Percentiles rank a stretch among this genome's conserved stretches.
Conservation (phyloP, 2,888 invertebrate species). For the Harpagoxenus sublaevis region DNA sequence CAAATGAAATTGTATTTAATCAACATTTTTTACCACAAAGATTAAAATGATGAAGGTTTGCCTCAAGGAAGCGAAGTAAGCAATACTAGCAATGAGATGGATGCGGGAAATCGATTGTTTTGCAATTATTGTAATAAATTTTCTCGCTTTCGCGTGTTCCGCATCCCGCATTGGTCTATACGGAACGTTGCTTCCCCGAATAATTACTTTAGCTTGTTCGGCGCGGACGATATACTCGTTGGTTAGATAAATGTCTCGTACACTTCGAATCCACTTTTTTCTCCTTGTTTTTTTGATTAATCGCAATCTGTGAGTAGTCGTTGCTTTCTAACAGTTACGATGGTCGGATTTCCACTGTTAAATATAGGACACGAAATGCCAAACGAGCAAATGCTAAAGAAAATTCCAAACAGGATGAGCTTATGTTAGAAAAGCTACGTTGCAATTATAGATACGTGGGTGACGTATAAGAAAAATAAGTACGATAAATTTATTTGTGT, state of each 20-base stretch:
- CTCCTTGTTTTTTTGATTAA: constrained; percentile 13
- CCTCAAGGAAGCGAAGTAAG: background rate
- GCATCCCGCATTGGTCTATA: background rate
- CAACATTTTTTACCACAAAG: background rate
- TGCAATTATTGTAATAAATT: constrained; percentile 34
- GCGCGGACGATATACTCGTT: background rate
- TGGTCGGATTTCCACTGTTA: background rate
- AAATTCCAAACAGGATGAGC: background rate
- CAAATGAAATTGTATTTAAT: background rate
- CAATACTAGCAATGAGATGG: background rate
- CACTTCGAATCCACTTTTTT: constrained; percentile 1
- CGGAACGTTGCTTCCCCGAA: constrained; percentile 9
- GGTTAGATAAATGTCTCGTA: constrained; percentile 21
- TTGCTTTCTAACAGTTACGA: background rate
- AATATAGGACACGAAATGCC: background rate
- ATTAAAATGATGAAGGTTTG: background rate
- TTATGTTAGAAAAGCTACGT: background rate
- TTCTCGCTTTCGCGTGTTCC: background rate
- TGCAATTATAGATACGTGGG: background rate
- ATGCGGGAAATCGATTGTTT: constrained; percentile 4
- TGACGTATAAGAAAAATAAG: background rate
- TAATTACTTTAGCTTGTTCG: constrained; percentile 45
- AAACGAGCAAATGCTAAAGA: background rate
- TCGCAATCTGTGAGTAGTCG: background rate
- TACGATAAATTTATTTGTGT: background rate